Evolutionary conservation across 2,797 vertebrate species (phyloP).

Genomic region (Serranus cabrilla): DNA sequence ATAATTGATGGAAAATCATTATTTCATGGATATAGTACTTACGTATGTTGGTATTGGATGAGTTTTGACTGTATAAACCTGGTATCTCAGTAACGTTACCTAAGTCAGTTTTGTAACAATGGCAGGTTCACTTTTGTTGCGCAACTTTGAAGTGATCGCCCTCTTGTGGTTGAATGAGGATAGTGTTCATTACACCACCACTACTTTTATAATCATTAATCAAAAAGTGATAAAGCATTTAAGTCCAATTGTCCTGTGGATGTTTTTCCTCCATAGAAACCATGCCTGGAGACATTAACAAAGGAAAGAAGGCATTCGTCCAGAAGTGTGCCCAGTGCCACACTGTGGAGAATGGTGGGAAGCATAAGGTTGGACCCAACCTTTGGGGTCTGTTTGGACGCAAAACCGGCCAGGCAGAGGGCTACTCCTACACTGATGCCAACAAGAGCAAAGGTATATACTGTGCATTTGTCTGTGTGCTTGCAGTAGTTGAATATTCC

Average conservation of each 20-base stretch:
- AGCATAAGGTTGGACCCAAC: conserved; percentile 89
- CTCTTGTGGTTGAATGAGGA: conserved; percentile 34
- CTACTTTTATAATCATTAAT: no score
- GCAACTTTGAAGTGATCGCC: conserved; percentile 31
- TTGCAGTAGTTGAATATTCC: neutral
- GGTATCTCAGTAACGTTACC: neutral
- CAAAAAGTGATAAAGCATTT: no score
- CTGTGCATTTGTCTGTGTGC: neutral
- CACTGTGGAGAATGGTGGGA: conserved; percentile 87
- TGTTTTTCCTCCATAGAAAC: conserved; percentile 38
- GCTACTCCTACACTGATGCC: conserved; percentile 87
- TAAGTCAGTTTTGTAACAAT: conserved; percentile 34
- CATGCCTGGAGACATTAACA: conserved; percentile 84
- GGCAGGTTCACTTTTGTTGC: neutral
- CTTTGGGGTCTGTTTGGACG: conserved; percentile 88
- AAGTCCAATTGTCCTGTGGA: neutral
- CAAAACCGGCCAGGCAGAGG: conserved; percentile 86
- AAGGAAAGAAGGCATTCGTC: conserved; percentile 89
- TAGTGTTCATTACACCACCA: no score
- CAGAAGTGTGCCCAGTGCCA: conserved; percentile 90
- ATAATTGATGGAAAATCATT: neutral
- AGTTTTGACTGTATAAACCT: neutral
- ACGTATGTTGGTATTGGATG: rapidly evolving
- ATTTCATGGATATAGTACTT: rapidly evolving
- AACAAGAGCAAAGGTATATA: conserved; percentile 91